A percentile compares a stretch with the other conserved stretches of the same genome.
These are phyloP conservation scores for Luperina testacea DNA, from an alignment of 2,888 invertebrate species.

Conservation along the genomic window DNA sequence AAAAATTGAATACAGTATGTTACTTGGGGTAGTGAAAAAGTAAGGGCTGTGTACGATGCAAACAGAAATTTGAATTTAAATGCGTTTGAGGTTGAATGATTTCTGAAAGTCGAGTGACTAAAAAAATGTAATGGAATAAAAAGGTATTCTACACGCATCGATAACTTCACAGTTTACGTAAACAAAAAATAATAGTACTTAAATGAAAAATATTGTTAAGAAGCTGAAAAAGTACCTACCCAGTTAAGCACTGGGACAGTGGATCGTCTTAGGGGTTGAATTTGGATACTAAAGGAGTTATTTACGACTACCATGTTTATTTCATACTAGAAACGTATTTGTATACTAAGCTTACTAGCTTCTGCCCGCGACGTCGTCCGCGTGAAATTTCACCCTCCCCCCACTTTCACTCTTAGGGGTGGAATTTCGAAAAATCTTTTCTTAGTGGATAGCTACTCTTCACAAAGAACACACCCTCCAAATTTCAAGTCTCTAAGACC, in stretches of 20 bases:
- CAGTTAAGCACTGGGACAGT: not conserved
- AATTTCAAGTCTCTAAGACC: too few species aligned
- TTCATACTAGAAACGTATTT: constrained; percentile 21
- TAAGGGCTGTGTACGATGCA: constrained; percentile 47
- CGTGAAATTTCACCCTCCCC: too few species aligned
- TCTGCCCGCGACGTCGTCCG: too few species aligned
- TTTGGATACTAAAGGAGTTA: constrained; percentile 8
- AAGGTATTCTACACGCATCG: not conserved
- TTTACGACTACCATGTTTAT: constrained; percentile 18
- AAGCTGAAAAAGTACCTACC: not conserved
- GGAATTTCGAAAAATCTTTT: too few species aligned
- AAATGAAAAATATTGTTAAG: constrained; percentile 11
- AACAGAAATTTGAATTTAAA: constrained; percentile 47
- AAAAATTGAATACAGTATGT: constrained; percentile 60
- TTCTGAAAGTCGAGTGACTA: constrained; percentile 25
- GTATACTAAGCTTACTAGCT: constrained; percentile 3
- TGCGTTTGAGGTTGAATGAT: constrained; percentile 26
- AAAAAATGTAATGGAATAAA: constrained; percentile 11
- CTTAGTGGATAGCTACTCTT: too few species aligned
- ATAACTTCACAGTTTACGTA: not conserved
- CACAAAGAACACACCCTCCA: too few species aligned
- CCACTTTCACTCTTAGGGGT: too few species aligned
- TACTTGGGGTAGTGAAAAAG: constrained; percentile 60
- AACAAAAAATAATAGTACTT: not conserved
- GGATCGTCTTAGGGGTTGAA: too few species aligned